Conservation (phyloP, 2,113 vertebrate species). For the Hipposideros armiger region DNA sequence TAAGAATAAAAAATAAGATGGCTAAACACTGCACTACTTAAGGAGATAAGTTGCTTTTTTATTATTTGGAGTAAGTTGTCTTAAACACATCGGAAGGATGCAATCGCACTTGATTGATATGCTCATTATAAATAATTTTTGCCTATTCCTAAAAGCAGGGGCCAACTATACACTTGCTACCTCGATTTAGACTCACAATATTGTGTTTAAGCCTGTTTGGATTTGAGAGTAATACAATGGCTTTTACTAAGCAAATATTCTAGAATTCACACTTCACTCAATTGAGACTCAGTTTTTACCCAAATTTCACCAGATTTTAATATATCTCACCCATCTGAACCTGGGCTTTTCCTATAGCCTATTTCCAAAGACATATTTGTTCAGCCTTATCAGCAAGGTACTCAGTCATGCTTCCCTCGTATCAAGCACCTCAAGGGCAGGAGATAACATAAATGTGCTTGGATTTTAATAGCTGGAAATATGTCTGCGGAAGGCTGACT, state of each 20-base stretch:
- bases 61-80: constrained; percentile 49
- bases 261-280: constrained; percentile 24
- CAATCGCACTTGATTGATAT: constrained; percentile 9
- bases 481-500: constrained; percentile 21
- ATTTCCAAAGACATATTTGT: constrained; percentile 80
- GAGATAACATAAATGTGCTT: constrained; percentile 75
- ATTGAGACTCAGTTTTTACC: not conserved
- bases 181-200: not conserved
- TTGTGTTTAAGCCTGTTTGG: not conserved
- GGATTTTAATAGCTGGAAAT: constrained; percentile 72
- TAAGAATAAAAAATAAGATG: constrained; percentile 60
- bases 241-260: constrained; percentile 55
- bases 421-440: constrained; percentile 76
- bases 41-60: constrained; percentile 19
- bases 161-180: not conserved
- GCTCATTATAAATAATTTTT: constrained; percentile 35
- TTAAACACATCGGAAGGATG: constrained; percentile 20
- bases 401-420: constrained; percentile 79
- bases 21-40: not conserved
- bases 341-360: constrained; percentile 46
- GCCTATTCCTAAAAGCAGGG: not conserved
- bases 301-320: constrained; percentile 45
- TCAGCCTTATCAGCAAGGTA: constrained; percentile 82
- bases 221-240: constrained; percentile 30
- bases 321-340: not conserved